Evolutionary conservation across 2,113 vertebrate genomes (phyloP).

Genomic region (Cyanoderma ruficeps): DNA sequence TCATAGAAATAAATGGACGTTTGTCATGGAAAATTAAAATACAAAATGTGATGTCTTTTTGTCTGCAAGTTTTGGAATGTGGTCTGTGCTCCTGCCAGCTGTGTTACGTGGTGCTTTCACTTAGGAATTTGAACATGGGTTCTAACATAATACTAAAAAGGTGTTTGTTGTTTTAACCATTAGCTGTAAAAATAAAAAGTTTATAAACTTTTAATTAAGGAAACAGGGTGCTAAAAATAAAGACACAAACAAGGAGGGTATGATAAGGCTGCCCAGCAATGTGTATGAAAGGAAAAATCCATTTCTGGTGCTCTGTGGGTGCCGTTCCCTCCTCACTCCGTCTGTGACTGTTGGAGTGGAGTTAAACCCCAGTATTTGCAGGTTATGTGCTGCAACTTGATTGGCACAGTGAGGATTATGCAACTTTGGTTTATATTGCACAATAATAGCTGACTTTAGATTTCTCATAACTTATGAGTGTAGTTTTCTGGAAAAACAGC

Average conservation of each 20-base stretch:
- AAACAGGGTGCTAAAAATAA: slow-evolving; percentile 42
- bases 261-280: not conserved
- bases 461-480: not conserved
- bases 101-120: not conserved
- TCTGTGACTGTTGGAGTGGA: not conserved
- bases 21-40: slow-evolving; percentile 69
- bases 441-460: not conserved
- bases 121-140: not conserved
- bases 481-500: not conserved
- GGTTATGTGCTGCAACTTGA: not conserved
- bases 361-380: not conserved
- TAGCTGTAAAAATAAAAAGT: slow-evolving; percentile 56
- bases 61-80: slow-evolving; percentile 37
- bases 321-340: not conserved
- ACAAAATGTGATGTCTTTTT: slow-evolving; percentile 62
- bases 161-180: slow-evolving; percentile 63
- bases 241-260: not conserved
- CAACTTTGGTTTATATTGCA: not conserved
- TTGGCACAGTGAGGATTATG: not conserved
- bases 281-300: not conserved
- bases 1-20: slow-evolving; percentile 58
- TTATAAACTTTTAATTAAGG: slow-evolving; percentile 41
- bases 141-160: slow-evolving; percentile 16
- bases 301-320: not conserved
- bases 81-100: slow-evolving; percentile 56